Evolutionary conservation across 92 coral and sea anemone genomes (phyloP), one percentile per base, ranked within the genome.

Genomic region (Metridium senile): DNA sequence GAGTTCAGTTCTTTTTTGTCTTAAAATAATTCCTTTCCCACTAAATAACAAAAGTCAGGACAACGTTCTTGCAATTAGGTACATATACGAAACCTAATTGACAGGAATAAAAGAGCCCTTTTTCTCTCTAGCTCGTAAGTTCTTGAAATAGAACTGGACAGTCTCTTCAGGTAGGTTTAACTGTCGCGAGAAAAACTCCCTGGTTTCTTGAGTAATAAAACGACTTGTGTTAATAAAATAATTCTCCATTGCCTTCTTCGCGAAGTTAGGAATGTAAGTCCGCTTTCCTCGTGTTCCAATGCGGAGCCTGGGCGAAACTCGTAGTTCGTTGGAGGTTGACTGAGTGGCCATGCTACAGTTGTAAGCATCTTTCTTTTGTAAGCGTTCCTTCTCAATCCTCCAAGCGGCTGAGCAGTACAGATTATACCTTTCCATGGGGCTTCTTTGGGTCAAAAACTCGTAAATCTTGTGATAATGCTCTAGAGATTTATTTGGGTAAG

Each of bases 401-500:
- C 84, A 79, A 18, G 84, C 84, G 6, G 84, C 84, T 17, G 84
- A 79, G 70, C 84, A 79, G 52, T 79, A 79, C 11, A 79, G 84
- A 70, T 79, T 79, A 62, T 79, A 59, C 33, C 84, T 62, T 62
- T 79, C 84, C 68, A 79, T 68, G 68, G 74, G 68, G 58, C 76
- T 67, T 57, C 84, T 39, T 30, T 71, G 71, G 46, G 84, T 79
- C 30, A 79, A 67, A 64, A 79, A 79, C 84, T 79, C 76, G 74
- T 79, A 79, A 57, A 79, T 79, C 84, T 79, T 79, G 68, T 79
- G 84, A 47, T 79, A 79, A 79, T 79, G 84, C 70, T 79, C 76
- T 35, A 71, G 39, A 23, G 84, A 79, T 43, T 79, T 79, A 61
- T 79, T 79, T 6, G 74, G 76, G 76, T 79, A 79, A 11, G 84